phyloP scores from a whole-genome alignment of 2,888 invertebrate genomes.

The Thereva unica region DNA sequence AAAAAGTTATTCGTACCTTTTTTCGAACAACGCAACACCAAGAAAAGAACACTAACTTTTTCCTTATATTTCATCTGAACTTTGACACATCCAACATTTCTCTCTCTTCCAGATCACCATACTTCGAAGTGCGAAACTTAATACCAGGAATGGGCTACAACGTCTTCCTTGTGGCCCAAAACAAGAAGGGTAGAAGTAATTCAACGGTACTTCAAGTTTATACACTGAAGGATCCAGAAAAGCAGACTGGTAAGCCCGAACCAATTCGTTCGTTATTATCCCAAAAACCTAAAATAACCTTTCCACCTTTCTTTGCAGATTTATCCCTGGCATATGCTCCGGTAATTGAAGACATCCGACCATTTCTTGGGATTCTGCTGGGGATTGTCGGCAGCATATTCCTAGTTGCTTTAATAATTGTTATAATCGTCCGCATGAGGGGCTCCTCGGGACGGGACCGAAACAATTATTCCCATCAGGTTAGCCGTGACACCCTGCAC shows the following conservation, averaged over 20 bases:
- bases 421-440: slow-evolving; percentile 61
- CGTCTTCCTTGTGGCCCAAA: slow-evolving; percentile 70
- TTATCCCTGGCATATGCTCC: slow-evolving; percentile 58
- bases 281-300: slow-evolving; percentile 11
- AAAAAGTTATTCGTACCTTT: too few relatives aligned
- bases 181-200: slow-evolving; percentile 73
- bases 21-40: too few relatives aligned
- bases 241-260: slow-evolving; percentile 65
- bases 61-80: too few relatives aligned
- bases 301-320: slow-evolving; percentile 47
- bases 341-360: slow-evolving; percentile 61
- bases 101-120: slow-evolving; percentile 58
- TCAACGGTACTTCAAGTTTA: slow-evolving; percentile 68
- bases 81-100: too few relatives aligned
- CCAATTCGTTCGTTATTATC: slow-evolving; percentile 37
- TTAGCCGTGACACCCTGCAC: slow-evolving; percentile 53
- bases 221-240: slow-evolving; percentile 73
- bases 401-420: slow-evolving; percentile 60
- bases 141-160: slow-evolving; percentile 72
- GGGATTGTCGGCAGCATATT: slow-evolving; percentile 62
- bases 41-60: too few relatives aligned
- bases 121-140: slow-evolving; percentile 69
- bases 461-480: slow-evolving; percentile 56
- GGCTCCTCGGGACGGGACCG: slow-evolving; percentile 58
- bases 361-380: slow-evolving; percentile 61